Conservation (phyloP, 2,797 vertebrate species). For the Sardinella longiceps region DNA sequence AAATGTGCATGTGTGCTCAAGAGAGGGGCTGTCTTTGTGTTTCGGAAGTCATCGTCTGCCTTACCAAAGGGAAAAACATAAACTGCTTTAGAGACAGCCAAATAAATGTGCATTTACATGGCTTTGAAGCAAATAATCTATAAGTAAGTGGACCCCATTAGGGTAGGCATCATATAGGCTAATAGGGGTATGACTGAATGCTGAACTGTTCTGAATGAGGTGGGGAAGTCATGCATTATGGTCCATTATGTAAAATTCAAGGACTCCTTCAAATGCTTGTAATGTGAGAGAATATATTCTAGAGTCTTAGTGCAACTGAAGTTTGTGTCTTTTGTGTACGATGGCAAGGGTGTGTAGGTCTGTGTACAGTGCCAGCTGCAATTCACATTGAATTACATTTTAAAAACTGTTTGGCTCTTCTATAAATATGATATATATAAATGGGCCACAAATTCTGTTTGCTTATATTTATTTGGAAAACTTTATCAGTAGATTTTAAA, state of each 20-base stretch:
- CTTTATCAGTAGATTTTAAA: background rate
- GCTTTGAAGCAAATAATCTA: background rate
- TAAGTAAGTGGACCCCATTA: background rate
- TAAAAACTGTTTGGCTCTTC: slow-evolving; percentile 13
- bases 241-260: background rate
- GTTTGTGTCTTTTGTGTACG: background rate
- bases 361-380: slow-evolving; percentile 8
- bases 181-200: background rate
- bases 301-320: slow-evolving; percentile 12
- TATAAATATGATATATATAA: background rate
- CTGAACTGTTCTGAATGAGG: background rate
- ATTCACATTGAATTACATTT: slow-evolving; percentile 26
- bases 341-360: background rate
- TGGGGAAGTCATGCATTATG: background rate
- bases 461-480: background rate
- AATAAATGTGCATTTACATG: background rate
- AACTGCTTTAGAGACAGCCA: background rate
- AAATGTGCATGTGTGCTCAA: background rate
- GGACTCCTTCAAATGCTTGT: background rate
- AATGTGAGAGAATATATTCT: background rate
- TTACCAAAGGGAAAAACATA: background rate
- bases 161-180: background rate
- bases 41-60: background rate
- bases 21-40: background rate
- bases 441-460: background rate